Evolutionary conservation across 23 tunicate genomes (phyloP).

Genomic region (Diplosoma virens): DNA sequence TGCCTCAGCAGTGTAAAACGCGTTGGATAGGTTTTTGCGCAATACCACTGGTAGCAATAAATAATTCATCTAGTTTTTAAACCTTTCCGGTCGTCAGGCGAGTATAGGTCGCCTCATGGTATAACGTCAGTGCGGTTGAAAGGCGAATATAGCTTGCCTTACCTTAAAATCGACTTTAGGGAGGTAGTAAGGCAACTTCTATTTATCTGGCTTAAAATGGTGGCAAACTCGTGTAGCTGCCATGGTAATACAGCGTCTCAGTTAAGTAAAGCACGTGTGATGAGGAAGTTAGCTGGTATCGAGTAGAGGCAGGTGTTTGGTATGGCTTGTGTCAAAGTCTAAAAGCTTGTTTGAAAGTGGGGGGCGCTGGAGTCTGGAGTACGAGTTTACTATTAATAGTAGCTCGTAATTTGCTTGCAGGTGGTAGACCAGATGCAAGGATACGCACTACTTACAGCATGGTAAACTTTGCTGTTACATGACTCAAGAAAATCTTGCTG

Average conservation of each 20-base stretch:
- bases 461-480: constrained; percentile 6
- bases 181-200: constrained; percentile 19
- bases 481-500: constrained; percentile 8
- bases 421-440: constrained; percentile 2
- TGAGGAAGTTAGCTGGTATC: constrained; percentile 16
- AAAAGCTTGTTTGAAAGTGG: not conserved
- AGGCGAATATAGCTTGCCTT: constrained; percentile 31
- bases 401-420: constrained; percentile 21
- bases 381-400: constrained; percentile 9
- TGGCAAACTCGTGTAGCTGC: constrained; percentile 9
- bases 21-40: too few relatives aligned
- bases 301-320: not conserved
- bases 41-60: too few relatives aligned
- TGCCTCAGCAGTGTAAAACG: too few relatives aligned
- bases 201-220: constrained; percentile 21
- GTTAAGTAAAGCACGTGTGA: constrained; percentile 10
- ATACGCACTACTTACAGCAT: constrained; percentile 6
- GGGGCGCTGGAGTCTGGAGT: too few relatives aligned
- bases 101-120: too few relatives aligned
- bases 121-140: constrained; percentile 22
- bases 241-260: constrained; percentile 7
- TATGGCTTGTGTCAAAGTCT: not conserved
- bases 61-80: too few relatives aligned
- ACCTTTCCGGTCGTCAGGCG: too few relatives aligned
- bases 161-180: not conserved